Evolutionary conservation across 2,888 invertebrate genomes (phyloP).

Genomic region (Pyrrhosoma nymphula): DNA sequence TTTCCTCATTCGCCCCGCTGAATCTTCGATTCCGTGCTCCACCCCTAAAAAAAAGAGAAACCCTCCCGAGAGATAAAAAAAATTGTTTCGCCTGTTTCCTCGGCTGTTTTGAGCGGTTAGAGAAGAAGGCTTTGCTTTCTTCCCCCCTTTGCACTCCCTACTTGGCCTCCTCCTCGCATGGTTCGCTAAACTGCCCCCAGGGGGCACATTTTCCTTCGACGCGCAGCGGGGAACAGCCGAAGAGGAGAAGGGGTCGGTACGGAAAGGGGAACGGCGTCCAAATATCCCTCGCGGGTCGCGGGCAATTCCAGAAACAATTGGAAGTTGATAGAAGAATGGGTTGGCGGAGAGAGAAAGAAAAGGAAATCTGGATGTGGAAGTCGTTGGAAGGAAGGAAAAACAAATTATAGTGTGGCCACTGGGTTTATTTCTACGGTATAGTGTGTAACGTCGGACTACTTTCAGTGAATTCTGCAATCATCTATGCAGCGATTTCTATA

Average conservation of each 20-base stretch:
- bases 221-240: background rate
- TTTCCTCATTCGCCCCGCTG: constrained; percentile 24
- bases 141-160: background rate
- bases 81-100: background rate
- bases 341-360: background rate
- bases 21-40: background rate
- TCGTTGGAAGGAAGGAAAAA: background rate
- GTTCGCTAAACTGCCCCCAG: constrained; percentile 14
- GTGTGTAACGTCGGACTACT: too few species aligned
- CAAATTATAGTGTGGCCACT: too few species aligned
- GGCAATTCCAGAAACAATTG: background rate
- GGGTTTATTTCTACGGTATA: too few species aligned
- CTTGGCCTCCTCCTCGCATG: background rate
- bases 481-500: too few species aligned
- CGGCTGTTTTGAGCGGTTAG: background rate
- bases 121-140: background rate
- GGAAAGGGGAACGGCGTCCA: background rate
- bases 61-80: background rate
- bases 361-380: background rate
- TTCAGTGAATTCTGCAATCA: too few species aligned
- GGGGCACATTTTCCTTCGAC: background rate
- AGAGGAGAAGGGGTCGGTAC: background rate
- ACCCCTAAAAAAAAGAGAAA: background rate
- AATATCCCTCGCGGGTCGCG: background rate
- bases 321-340: background rate